Percentiles rank a stretch among this genome's conserved stretches.
These are phyloP conservation scores for Microchirus variegatus DNA, from an alignment of 2,797 vertebrate species.

Conservation along the genomic window DNA sequence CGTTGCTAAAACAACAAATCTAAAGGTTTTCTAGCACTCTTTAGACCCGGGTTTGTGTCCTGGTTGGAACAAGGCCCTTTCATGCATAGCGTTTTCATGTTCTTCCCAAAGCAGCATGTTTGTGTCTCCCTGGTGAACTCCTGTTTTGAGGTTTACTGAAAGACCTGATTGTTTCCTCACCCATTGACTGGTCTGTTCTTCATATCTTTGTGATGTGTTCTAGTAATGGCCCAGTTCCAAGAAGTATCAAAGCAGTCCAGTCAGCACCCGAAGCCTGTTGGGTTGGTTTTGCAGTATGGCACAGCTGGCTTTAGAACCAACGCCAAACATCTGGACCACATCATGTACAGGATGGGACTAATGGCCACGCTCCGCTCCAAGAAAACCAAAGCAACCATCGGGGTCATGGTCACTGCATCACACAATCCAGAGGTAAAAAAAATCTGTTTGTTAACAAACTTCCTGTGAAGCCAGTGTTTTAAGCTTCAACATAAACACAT, in stretches of 20 bases:
- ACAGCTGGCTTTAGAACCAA: conserved; percentile 91
- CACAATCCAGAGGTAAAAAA: conserved; percentile 99
- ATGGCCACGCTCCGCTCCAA: conserved; percentile 89
- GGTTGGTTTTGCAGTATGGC: conserved; percentile 89
- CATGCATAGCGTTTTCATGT: too few relatives aligned
- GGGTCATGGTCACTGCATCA: conserved; percentile 96
- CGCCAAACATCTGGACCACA: conserved; percentile 86
- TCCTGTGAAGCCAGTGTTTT: too few relatives aligned
- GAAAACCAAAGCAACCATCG: conserved; percentile 86
- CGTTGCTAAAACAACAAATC: too few relatives aligned
- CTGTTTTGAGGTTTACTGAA: neutral
- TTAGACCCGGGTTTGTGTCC: too few relatives aligned
- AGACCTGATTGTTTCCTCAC: neutral
- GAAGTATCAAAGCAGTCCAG: conserved; percentile 77
- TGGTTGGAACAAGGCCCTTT: too few relatives aligned
- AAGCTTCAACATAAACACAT: neutral
- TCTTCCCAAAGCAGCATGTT: too few relatives aligned
- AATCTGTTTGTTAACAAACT: neutral
- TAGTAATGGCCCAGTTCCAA: conserved; percentile 83
- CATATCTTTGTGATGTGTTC: conserved; percentile 21
- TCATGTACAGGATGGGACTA: conserved; percentile 96
- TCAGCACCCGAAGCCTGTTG: conserved; percentile 83
- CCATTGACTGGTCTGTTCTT: neutral
- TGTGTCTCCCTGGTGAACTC: neutral
- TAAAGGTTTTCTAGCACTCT: too few relatives aligned